phyloP scores from a whole-genome alignment of 2,113 vertebrate species.

The Cichladusa arquata region DNA sequence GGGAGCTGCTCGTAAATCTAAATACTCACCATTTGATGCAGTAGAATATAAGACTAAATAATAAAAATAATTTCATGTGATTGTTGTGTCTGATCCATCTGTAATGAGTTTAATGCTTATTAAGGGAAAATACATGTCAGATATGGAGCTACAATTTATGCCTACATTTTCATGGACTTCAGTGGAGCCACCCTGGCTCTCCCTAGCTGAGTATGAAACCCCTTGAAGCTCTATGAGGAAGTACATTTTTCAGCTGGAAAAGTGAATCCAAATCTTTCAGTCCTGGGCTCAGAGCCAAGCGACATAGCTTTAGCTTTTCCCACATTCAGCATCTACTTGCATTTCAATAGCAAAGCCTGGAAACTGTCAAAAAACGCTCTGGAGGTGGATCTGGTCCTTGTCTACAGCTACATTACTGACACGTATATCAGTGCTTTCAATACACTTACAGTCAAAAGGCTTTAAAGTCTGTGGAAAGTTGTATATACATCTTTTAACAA shows the following conservation, averaged over 20 bases:
- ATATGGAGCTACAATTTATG: neutral
- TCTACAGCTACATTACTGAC: constrained; percentile 41
- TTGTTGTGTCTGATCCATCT: neutral
- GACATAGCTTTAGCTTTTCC: constrained; percentile 58
- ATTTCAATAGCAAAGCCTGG: constrained; percentile 63
- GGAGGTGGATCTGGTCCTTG: constrained; percentile 59
- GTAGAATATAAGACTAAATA: neutral
- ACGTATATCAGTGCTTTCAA: constrained; percentile 24
- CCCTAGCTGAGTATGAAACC: neutral
- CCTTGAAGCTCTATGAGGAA: constrained; percentile 33
- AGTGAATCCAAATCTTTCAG: constrained; percentile 46
- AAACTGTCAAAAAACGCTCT: constrained; percentile 57
- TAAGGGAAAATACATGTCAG: neutral
- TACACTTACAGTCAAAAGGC: constrained; percentile 25
- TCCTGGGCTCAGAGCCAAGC: constrained; percentile 60
- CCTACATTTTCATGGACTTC: neutral
- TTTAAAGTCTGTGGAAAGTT: constrained; percentile 46
- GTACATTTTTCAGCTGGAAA: constrained; percentile 46
- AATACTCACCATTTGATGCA: neutral
- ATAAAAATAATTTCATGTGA: neutral
- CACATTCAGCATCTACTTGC: constrained; percentile 56
- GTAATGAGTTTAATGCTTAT: neutral
- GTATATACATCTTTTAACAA: constrained; percentile 52
- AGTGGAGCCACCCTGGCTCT: neutral
- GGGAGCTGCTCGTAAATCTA: neutral